Evolutionary conservation across 2,888 invertebrate species (phyloP), one percentile per base, ranked within the genome.

Genomic region (Nomada lathburiana): DNA sequence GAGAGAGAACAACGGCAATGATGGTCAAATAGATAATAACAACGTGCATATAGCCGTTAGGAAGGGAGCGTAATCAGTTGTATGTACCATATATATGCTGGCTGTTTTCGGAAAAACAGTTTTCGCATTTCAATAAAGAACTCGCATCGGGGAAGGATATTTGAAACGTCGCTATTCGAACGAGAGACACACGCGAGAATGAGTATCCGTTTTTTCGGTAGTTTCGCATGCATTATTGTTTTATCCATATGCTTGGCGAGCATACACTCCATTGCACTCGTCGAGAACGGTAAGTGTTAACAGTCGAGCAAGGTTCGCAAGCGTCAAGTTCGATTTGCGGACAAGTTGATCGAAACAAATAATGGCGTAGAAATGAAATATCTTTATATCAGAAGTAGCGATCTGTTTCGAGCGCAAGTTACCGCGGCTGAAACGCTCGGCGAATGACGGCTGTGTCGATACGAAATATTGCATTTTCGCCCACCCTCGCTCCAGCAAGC

Each of bases 1-100:
- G 13, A 47, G 3, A 13, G 47, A 47, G 36, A 53, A 79, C 68
- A 78, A 53, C 73, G 76, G 74, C 65, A 26, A 76, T 60, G 82
- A 85, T 70, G 67, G 78, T 70, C 68, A 73, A 80, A 69, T 26
- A 87, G 89, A 88, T 88, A 89, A 90, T 80, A 81, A 36, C 74
- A 10, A 64, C 69, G 67, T 68, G 60, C 67, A 84, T 62, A 80
- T 82, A 76, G 79, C 63, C 57, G 52, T 68, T 73, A 62, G 82
- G 81, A 84, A 86, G 88, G 86, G 80, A 84, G 80, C 77, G 88
- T 90, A 91, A 91, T 91, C 92, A 88, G 90, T 83, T 73, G 82
- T 88, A 89, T 90, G 89, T 88, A 89, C 88, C 89, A 92, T 92
- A 90, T 88, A 90, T 84, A 88, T 87, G 88, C 88, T 86, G 84